phyloP scores from a whole-genome alignment of 2,113 vertebrate species.

The Aphelocoma coerulescens region DNA sequence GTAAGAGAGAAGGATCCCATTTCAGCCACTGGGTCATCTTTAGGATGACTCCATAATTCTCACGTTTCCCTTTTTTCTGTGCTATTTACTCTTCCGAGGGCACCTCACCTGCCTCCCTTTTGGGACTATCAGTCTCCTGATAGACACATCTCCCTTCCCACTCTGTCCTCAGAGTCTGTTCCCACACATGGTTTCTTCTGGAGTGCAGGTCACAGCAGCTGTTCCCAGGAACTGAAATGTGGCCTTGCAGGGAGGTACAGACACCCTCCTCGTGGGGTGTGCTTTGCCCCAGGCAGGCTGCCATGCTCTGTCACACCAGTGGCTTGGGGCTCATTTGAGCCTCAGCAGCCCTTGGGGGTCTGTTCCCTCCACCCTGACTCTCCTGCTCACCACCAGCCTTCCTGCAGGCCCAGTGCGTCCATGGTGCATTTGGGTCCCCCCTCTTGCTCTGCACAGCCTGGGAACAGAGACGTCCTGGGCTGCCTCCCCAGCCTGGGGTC shows the following conservation, averaged over 20 bases:
- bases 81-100: background rate
- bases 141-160: background rate
- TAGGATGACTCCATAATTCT: background rate
- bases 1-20: background rate
- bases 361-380: background rate
- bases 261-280: accelerated
- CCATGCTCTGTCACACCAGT: background rate
- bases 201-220: background rate
- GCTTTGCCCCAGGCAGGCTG: background rate
- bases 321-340: accelerated
- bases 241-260: background rate
- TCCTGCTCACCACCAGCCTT: background rate
- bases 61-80: background rate
- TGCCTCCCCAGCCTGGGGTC: background rate
- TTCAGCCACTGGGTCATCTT: background rate
- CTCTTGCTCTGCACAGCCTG: background rate
- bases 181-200: background rate
- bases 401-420: background rate
- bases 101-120: background rate
- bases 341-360: background rate
- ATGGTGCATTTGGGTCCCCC: accelerated
- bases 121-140: background rate
- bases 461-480: background rate
- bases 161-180: background rate
- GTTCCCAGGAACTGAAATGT: background rate